Evolutionary conservation across 1,140 invertebrate genomes (phyloP).

Genomic region (Drosophila pruinosa): DNA sequence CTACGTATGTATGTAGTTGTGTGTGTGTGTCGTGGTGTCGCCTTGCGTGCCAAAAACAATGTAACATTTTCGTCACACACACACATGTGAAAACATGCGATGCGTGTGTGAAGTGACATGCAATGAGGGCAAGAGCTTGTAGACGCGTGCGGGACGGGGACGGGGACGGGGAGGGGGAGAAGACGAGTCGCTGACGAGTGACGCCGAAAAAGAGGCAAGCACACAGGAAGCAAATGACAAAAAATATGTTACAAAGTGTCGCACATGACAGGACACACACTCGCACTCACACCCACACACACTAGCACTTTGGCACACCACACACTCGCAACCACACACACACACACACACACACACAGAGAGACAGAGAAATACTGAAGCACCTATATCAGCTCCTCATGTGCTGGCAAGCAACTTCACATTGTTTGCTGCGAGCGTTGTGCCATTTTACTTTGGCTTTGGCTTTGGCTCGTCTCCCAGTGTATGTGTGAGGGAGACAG

Average conservation of each 20-base stretch:
- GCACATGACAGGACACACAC: constrained; percentile 56
- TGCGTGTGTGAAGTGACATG: constrained; percentile 36
- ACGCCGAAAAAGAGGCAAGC: constrained; percentile 71
- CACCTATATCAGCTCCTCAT: constrained; percentile 45
- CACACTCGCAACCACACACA: constrained; percentile 9
- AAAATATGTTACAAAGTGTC: constrained; percentile 81
- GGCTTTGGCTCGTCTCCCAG: constrained; percentile 8
- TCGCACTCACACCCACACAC: constrained; percentile 13
- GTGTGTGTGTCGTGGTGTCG: constrained; percentile 36
- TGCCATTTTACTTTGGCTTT: constrained; percentile 63
- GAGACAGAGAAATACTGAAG: not conserved
- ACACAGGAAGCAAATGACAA: constrained; percentile 69
- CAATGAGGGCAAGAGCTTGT: not conserved
- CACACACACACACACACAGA: constrained; percentile 1
- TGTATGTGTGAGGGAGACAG: constrained; percentile 1
- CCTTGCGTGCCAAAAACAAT: constrained; percentile 72
- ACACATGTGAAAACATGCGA: not conserved
- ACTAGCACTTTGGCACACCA: constrained; percentile 2
- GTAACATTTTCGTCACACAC: constrained; percentile 43
- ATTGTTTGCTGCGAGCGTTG: constrained; percentile 64
- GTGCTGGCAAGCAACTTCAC: constrained; percentile 60
- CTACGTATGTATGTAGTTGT: not conserved
- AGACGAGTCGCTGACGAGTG: constrained; percentile 47
- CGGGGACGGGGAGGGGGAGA: not conserved
- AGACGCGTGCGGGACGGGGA: not conserved